Percentiles rank a stretch among this genome's conserved stretches.
phyloP scores from a whole-genome alignment of 2,113 vertebrate species.

The Rhynchomys soricoides region DNA sequence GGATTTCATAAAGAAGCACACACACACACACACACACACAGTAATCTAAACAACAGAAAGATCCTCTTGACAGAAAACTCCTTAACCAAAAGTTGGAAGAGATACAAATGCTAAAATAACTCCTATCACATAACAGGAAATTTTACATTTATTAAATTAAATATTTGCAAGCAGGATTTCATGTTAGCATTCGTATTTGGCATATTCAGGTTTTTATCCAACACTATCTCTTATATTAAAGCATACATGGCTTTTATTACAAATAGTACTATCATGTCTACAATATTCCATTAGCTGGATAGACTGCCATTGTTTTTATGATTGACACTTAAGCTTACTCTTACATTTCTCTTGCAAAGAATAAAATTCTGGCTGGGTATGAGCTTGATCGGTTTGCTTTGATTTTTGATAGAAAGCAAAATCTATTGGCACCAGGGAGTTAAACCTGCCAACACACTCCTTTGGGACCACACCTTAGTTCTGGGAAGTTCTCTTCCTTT shows the following conservation, averaged over 20 bases:
- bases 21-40: background rate
- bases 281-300: slow-evolving; percentile 16
- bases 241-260: background rate
- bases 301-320: background rate
- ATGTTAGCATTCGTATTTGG: background rate
- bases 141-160: slow-evolving; percentile 1
- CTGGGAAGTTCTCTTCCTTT: background rate
- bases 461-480: background rate
- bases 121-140: background rate
- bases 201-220: background rate
- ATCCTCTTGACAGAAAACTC: background rate
- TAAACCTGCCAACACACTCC: background rate
- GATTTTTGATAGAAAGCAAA: background rate
- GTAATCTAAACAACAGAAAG: background rate
- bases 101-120: background rate
- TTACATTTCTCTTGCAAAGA: slow-evolving; percentile 25
- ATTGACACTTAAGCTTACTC: background rate
- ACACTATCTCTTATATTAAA: background rate
- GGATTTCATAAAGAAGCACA: slow-evolving; percentile 1
- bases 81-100: background rate
- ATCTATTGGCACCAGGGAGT: background rate
- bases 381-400: background rate
- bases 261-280: background rate
- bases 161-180: background rate
- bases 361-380: background rate